These are phyloP conservation scores for western clawed frog (Xenopus tropicalis) DNA, from an alignment of 2,113 vertebrate species.

Conservation along the genomic window UCB_Xtro_10.0 CM004449.2:7214501-7215000, in stretches of 20 bases:
- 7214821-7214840: conserved; percentile 82
- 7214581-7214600: too few relatives aligned
- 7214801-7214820: conserved; percentile 82
- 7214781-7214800: conserved; percentile 90
- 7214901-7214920: conserved; percentile 86
- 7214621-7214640: too few relatives aligned
- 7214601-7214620: too few relatives aligned
- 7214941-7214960: conserved; percentile 83
- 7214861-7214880: conserved; percentile 83
- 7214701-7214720: too few relatives aligned
- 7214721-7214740: too few relatives aligned
- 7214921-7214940: conserved; percentile 85
- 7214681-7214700: too few relatives aligned
- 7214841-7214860: conserved; percentile 90
- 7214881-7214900: conserved; percentile 91
- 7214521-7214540: too few relatives aligned
- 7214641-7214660: too few relatives aligned
- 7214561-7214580: too few relatives aligned
- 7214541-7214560: too few relatives aligned
- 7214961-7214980: conserved; percentile 89
- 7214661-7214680: too few relatives aligned
- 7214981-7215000: conserved; percentile 85
- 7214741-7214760: conserved; percentile 81
- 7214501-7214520: too few relatives aligned
- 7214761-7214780: conserved; percentile 96